Base-by-base conservation (phyloP, 2,113 vertebrate genomes). In the Rhodinocichla rosea region DNA sequence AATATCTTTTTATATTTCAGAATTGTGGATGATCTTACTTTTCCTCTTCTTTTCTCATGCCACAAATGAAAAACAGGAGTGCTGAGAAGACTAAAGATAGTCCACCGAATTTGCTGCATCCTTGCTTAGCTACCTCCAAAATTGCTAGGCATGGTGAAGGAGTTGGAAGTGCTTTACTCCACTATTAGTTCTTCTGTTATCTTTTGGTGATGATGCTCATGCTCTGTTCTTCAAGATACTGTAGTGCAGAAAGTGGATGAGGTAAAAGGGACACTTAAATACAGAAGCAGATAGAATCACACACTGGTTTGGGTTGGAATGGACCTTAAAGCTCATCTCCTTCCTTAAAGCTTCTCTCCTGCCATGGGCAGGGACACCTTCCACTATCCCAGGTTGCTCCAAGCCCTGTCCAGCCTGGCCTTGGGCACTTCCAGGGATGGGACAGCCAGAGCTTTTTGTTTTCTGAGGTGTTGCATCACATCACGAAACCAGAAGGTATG, bases 41-140 rank as follows among this genome's bases (percentile, higher is more conserved):
- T 86, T 73, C 12, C 10, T 86, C n/a, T 5, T 89, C 35, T 90
- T 70, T 79, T 81, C 30, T 22, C 0, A 9, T 63, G 69, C 39
- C 80, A 49, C 60, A 91, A 82, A 94, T 91, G 67, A 87, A 83
- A 94, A 96, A 39, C 70, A 94, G 70, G 53, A 84, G 40, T 69
- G 28, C 62, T 74, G 64, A 82, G 35, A 84, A 39, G n/a, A n/a
- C 39, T 92, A 30, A 85, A 69, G 53, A 74, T 56, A 52, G 1
- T 69, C 60, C 11, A 26, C 42, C 68, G 52, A 56, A 64, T 95
- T 83, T 89, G 7, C 23, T 60, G 45, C 10, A 22, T 81, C 42
- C 55, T 90, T 91, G n/a, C 33, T 86, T 90, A 39, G 62, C 33
- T 93, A 21, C 37, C 17, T 50, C 24, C 30, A 28, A 9, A 42